phyloP scores from a whole-genome alignment of 2,797 vertebrate species.

The Etheostoma nigrum region DNA sequence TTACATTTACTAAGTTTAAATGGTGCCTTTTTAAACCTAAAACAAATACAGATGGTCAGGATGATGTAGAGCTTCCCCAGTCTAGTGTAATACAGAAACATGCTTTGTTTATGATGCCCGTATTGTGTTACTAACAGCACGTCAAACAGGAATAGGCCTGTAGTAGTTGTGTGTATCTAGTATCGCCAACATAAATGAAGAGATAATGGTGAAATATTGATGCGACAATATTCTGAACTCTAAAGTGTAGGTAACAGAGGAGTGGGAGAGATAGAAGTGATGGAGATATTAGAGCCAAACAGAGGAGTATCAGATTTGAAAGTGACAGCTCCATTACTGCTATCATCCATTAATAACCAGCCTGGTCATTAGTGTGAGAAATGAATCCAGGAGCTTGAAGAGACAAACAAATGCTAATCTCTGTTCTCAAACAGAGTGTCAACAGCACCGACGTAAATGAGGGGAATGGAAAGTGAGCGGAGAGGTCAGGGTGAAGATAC shows the following conservation, averaged over 20 bases:
- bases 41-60: not conserved
- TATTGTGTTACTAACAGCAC: not conserved
- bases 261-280: not conserved
- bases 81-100: not conserved
- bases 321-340: slow-evolving; percentile 71
- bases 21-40: not conserved
- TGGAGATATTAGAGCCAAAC: slow-evolving; percentile 20
- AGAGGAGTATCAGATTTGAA: slow-evolving; percentile 46
- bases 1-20: not conserved
- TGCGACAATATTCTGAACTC: not conserved
- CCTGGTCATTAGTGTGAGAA: slow-evolving; percentile 72
- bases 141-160: not conserved
- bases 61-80: not conserved
- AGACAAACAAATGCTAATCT: slow-evolving; percentile 75
- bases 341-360: slow-evolving; percentile 71
- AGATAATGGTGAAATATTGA: slow-evolving; percentile 8
- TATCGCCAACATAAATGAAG: not conserved
- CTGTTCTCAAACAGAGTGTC: slow-evolving; percentile 58
- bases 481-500: slow-evolving; percentile 49
- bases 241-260: not conserved
- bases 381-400: slow-evolving; percentile 58
- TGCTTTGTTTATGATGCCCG: not conserved
- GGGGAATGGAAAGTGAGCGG: slow-evolving; percentile 46
- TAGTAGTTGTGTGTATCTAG: not conserved
- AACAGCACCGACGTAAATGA: slow-evolving; percentile 49